Evolutionary conservation across 2,797 vertebrate species (phyloP).

Genomic region (Clarias pachynema): DNA sequence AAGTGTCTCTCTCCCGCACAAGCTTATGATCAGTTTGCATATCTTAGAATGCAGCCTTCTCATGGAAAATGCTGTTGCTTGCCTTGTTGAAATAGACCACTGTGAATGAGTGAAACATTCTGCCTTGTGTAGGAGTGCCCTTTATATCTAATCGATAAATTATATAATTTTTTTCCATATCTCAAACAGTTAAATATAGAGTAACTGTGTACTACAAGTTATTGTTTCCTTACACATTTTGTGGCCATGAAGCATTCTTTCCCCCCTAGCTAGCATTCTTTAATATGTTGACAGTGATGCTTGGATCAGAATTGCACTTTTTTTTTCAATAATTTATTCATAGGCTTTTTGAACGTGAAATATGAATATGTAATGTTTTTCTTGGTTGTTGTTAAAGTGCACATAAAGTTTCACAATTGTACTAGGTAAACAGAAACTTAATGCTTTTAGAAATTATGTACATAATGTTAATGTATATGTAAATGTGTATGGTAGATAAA

Average conservation of each 20-base stretch:
- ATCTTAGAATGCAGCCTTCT: background rate
- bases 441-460: background rate
- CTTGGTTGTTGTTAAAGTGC: background rate
- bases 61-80: slow-evolving; percentile 4
- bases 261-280: background rate
- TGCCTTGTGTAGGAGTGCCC: slow-evolving; percentile 1
- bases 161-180: background rate
- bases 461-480: no score
- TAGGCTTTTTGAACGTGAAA: background rate
- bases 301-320: background rate
- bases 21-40: slow-evolving; percentile 3
- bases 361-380: background rate
- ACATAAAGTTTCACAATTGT: background rate
- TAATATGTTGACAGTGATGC: background rate
- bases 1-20: background rate
- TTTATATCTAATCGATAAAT: slow-evolving; percentile 4
- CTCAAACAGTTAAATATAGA: background rate
- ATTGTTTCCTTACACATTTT: background rate
- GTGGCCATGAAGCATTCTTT: background rate
- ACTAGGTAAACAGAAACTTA: background rate
- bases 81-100: background rate
- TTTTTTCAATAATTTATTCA: background rate
- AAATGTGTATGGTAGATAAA: background rate
- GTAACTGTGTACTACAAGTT: background rate
- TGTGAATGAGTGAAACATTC: background rate